Base-by-base conservation (phyloP, 2,888 invertebrate species). In the Epirrhoe tristata region DNA sequence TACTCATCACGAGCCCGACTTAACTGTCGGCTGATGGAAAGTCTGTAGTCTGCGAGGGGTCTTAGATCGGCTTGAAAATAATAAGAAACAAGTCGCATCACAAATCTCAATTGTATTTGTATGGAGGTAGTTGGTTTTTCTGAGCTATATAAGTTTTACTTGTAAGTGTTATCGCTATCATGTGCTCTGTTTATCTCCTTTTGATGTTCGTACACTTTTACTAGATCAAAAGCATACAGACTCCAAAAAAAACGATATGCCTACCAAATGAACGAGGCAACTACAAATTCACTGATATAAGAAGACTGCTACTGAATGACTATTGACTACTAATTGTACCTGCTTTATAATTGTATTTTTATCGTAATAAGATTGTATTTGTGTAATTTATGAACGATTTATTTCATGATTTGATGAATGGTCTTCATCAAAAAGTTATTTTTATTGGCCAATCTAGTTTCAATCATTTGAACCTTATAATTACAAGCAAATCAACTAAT, bases 171-270 rank as follows among this genome's bases (percentile, higher is more conserved):
- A 61, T 68, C 63, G 61, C 64, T 69, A 64, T 69, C 55, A 62
- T 52, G 14, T 46, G 54, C 61, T 64, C 32, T 50, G 14, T 43
- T 7, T 39, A 62, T 63, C 55, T 57, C 31, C 46, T 57, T 63
- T 64, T 57, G 63, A 61, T 67, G 67, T 67, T 64, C 63, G 63
- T 67, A 60, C 67, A 32, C 17, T 54, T 36, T 58, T 54, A 43
- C 53, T 53, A 57, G 12, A n/a, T 53, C 5, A 12, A 52, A 51
- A 55, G 32, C 43, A 61, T 48, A 10, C 10, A 12, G 1, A 50
- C 50, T 34, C 24, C 8, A 39, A 55, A 56, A 31, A 32, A 55
- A 48, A 10, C 14, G 3, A 5, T 32, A 34, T 54, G 46, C 16
- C 46, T 32, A 46, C 16, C n/a, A 55, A 48, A 55, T 55, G 55